Evolutionary conservation across 2,888 invertebrate species (phyloP).

Genomic region (Conus canariensis): DNA sequence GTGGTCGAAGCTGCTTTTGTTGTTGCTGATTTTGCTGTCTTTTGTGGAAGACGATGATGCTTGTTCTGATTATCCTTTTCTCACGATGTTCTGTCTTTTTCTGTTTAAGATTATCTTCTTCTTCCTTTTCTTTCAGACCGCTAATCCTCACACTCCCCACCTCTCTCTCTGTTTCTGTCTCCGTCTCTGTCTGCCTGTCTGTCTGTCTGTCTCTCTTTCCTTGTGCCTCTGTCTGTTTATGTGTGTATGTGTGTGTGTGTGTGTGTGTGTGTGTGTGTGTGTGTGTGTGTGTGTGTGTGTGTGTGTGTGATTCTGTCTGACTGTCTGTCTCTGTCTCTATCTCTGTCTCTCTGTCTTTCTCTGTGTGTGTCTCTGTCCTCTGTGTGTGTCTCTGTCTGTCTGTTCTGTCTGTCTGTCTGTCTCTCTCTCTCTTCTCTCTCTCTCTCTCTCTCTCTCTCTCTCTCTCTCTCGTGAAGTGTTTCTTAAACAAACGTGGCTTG

Average conservation of each 20-base stretch:
- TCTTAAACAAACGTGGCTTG: too few species aligned
- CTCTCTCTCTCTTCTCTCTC: too few species aligned
- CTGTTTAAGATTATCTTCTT: background rate
- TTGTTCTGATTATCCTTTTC: too few species aligned
- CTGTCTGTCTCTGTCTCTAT: background rate
- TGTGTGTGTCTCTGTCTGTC: background rate
- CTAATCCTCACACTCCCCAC: too few species aligned
- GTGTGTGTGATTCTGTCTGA: background rate
- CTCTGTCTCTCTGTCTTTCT: background rate
- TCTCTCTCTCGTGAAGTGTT: too few species aligned
- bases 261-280: background rate
- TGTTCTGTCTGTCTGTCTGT: background rate
- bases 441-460: too few species aligned
- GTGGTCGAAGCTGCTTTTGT: too few species aligned
- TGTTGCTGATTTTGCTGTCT: too few species aligned
- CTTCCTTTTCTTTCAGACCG: background rate
- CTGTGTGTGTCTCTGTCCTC: background rate
- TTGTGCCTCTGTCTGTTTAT: background rate
- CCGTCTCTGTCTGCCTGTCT: background rate
- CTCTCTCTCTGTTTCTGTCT: too few species aligned
- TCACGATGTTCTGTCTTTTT: background rate
- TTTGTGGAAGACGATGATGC: too few species aligned
- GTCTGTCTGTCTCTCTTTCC: background rate
- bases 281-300: background rate
- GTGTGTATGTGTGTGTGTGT: background rate